A percentile compares a stretch with the other conserved stretches of the same genome.
Evolutionary conservation across 1,140 invertebrate species (phyloP).

Genomic region (Eciton burchellii): DNA sequence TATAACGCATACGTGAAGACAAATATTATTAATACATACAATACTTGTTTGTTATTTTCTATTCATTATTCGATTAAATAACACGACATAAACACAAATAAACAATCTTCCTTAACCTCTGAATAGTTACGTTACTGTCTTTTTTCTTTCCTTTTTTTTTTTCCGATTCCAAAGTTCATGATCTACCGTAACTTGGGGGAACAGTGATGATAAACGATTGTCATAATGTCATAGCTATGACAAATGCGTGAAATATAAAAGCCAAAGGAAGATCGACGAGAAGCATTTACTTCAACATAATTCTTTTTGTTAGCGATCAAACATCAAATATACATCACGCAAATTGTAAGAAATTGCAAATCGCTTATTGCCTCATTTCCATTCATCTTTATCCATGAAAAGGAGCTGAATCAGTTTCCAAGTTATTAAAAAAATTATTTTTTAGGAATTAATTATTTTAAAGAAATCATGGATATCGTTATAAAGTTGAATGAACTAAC

Average conservation of each 20-base stretch:
- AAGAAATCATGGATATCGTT: slow-evolving; percentile 86
- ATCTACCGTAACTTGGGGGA: background rate
- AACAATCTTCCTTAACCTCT: background rate
- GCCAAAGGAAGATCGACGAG: background rate
- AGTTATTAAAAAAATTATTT: no score
- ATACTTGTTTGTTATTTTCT: no score
- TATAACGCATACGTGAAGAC: no score
- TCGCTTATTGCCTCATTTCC: no score
- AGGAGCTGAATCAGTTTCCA: no score
- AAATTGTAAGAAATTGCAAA: no score
- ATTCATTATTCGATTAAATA: no score
- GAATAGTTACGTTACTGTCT: background rate
- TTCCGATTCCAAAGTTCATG: background rate
- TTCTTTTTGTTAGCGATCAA: no score
- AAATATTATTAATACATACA: no score
- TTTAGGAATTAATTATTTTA: no score
- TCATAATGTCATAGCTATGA: background rate
- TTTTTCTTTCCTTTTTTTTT: background rate
- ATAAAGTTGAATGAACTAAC: slow-evolving; percentile 88
- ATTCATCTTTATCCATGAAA: no score
- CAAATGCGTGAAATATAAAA: background rate
- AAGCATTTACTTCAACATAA: background rate
- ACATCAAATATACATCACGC: no score
- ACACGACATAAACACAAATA: background rate
- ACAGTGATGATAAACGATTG: background rate